Evolutionary conservation across 2,888 invertebrate genomes (phyloP).

Genomic region (Aproaerema taeniolella): DNA sequence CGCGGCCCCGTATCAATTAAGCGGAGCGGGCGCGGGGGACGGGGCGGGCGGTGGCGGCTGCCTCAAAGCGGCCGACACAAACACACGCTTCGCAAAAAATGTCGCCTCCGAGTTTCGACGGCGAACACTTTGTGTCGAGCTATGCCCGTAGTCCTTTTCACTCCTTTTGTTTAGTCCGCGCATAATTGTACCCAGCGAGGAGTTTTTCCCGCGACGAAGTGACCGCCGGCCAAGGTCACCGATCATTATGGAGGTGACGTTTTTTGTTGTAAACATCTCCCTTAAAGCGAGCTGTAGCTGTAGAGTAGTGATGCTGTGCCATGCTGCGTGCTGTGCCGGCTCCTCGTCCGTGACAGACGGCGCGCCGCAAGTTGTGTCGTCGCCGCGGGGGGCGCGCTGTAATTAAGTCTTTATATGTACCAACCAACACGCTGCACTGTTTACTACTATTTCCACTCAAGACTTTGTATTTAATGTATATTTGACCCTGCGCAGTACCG

Average conservation of each 20-base stretch:
- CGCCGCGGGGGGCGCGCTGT: conserved; percentile 1
- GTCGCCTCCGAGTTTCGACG: conserved; percentile 17
- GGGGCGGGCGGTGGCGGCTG: conserved; percentile 20
- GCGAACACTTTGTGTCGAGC: conserved; percentile 17
- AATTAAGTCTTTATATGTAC: conserved; percentile 4
- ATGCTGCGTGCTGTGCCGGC: no score
- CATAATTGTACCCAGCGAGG: conserved; percentile 13
- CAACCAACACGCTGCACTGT: not conserved
- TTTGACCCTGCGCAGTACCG: no score
- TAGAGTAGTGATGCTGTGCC: not conserved
- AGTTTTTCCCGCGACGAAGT: conserved; percentile 13
- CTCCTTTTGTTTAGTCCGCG: conserved; percentile 15
- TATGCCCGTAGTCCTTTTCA: conserved; percentile 16
- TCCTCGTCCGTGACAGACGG: conserved; percentile 1
- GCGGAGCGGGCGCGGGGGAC: conserved; percentile 38
- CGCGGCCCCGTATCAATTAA: conserved; percentile 37
- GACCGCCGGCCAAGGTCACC: conserved; percentile 12
- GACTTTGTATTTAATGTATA: no score
- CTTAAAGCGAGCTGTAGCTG: not conserved
- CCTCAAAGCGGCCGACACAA: conserved; percentile 23
- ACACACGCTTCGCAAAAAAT: conserved; percentile 16
- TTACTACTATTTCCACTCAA: no score
- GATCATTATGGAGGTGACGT: conserved; percentile 19
- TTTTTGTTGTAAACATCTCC: conserved; percentile 7
- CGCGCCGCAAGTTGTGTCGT: conserved; percentile 5